Conservation (phyloP, 2,113 vertebrate species). For the Pseudopodoces humilis region DNA sequence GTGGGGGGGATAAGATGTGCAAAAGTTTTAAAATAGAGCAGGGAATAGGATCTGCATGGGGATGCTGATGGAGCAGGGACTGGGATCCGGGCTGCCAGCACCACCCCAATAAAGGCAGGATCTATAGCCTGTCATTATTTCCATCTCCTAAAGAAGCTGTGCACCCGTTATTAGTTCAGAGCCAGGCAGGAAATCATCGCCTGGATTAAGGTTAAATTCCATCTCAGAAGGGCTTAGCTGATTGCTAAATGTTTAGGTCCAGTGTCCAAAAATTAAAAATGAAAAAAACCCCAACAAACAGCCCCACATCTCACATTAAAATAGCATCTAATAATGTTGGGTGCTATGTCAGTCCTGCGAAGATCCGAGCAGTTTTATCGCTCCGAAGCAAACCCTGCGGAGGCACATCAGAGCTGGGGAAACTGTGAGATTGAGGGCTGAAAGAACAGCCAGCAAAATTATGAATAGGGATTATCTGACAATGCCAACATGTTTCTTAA, state of each 20-base stretch:
- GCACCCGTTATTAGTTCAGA: conserved; percentile 13
- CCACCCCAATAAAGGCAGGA: conserved; percentile 37
- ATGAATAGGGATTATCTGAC: conserved; percentile 64
- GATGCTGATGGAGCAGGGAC: neutral
- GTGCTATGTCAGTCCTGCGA: neutral
- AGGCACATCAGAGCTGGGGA: conserved; percentile 53
- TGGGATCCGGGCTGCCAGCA: neutral
- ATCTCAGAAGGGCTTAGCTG: conserved; percentile 52
- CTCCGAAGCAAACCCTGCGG: conserved; percentile 42
- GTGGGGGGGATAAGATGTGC: neutral
- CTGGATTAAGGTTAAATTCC: conserved; percentile 65
- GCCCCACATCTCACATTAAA: neutral
- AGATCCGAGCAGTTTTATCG: conserved; percentile 48
- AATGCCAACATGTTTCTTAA: conserved; percentile 49
- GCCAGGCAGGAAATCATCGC: conserved; percentile 56
- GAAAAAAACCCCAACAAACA: neutral
- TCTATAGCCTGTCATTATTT: conserved; percentile 44
- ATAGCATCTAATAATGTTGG: neutral
- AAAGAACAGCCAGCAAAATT: conserved; percentile 48
- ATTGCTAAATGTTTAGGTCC: conserved; percentile 58
- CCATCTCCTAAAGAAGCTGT: conserved; percentile 62
- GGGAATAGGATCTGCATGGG: neutral
- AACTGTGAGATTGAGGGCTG: conserved; percentile 69
- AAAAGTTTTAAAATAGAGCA: neutral
- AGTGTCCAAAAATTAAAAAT: neutral